These are phyloP conservation scores for Nomada ruficornis DNA, from an alignment of 2,888 invertebrate species.

Conservation along the genomic window DNA sequence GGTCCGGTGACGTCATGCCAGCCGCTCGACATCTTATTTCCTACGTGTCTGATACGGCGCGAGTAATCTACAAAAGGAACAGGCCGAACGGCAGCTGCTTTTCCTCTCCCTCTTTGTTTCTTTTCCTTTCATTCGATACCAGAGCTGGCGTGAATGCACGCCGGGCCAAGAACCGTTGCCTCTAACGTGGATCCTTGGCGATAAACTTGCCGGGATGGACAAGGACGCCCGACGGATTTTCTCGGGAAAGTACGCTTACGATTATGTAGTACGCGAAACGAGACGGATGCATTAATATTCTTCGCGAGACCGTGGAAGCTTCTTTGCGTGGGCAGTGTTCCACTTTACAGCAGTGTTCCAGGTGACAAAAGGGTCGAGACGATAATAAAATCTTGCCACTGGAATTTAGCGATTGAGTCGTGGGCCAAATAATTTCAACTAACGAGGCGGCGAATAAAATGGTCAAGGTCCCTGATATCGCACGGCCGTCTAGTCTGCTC, in stretches of 20 bases:
- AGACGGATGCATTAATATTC: conserved; percentile 68
- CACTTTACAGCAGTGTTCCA: conserved; percentile 29
- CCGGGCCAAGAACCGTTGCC: conserved; percentile 5
- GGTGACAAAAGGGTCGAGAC: conserved; percentile 32
- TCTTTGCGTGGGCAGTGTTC: conserved; percentile 50
- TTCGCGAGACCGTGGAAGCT: conserved; percentile 29
- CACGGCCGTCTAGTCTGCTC: conserved; percentile 17
- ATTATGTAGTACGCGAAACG: conserved; percentile 32
- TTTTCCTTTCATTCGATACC: conserved; percentile 20
- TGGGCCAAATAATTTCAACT: conserved; percentile 2
- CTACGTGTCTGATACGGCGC: conserved; percentile 70
- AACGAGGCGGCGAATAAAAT: conserved; percentile 53
- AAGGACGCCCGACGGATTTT: conserved; percentile 16
- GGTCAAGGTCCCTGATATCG: conserved; percentile 58
- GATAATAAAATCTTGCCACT: background rate
- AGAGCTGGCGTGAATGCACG: conserved; percentile 24
- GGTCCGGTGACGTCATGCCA: conserved; percentile 57
- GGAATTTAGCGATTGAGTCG: conserved; percentile 2
- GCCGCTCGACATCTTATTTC: conserved; percentile 73
- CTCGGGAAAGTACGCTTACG: conserved; percentile 7
- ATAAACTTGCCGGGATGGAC: conserved; percentile 43
- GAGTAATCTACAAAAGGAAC: conserved; percentile 71
- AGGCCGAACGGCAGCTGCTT: conserved; percentile 50
- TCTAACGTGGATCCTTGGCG: conserved; percentile 44
- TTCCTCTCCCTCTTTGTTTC: conserved; percentile 32